Base-by-base conservation (phyloP, 2,113 vertebrate genomes). In the Pluvialis apricaria region DNA sequence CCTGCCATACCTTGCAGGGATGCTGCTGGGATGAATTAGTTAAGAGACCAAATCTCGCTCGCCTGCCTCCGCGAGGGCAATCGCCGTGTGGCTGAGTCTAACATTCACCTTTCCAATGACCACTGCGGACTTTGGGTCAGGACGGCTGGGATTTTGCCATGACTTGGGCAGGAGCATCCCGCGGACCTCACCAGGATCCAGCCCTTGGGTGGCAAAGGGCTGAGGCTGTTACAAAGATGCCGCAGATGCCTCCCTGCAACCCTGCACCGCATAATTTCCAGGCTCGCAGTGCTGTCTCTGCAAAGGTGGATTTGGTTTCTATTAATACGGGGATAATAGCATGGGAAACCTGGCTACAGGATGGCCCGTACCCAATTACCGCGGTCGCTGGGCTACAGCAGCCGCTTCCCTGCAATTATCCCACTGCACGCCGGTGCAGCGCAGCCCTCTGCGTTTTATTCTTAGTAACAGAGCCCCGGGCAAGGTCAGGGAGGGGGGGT, bases 301-400 rank as follows among this genome's bases (percentile, higher is more conserved):
- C 75, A 72, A 96, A 96, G 95, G 96, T 96, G 78, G 95, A 86
- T 94, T 94, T 57, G 81, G 92, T 96, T 97, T 94, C 96, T 97
- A 72, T 96, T 96, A 95, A 96, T 97, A 95, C 94, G 89, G 64
- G 65, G 86, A 95, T 95, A 96, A 96, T 95, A 84, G 88, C 79
- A 92, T 0, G 51, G 83, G 84, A 86, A 97, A 94, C 94, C 93
- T 92, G 95, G 94, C 90, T 96, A 24, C 75, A 81, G 64, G 90
- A 90, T 93, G 89, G 95, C 86, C 88, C 54, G 0, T 58, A 61
- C 82, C 94, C 88, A 97, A 94, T 95, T 95, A 94, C 88, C 15
- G 86, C 15, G 10, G 91, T 95, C 66, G 51, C 91, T 70, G 88
- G 93, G 92, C 85, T 95, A 31, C 76, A 19, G 96, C 85, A 76